Base-by-base conservation (phyloP, 2,797 vertebrate species). In the Pseudomugil tenellus region DNA sequence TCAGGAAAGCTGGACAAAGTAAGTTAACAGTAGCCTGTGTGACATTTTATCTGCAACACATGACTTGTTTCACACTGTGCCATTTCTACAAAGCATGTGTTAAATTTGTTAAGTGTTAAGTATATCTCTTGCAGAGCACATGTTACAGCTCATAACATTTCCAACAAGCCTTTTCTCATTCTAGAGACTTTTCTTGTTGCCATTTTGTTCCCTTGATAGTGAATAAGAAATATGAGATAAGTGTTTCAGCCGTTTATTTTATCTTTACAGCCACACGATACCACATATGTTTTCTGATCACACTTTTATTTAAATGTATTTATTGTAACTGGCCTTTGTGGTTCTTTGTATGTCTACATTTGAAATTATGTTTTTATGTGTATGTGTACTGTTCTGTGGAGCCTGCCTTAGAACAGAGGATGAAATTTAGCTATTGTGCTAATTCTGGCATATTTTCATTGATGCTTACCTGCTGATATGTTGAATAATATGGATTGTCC, bases 1-100 rank as follows among this genome's bases (percentile, higher is more conserved):
- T 84, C 71, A 67, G 79, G 61, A 74, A 79, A 65, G 67, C 74
- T 74, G 67, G 75, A 72, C 67, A 66, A 72, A 52, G 64, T 68
- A 54, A 67, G 52, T 41, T 56, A 63, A 81, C 70, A 49, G 34
- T 35, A 61, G 70, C 70, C 61, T 57, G 54, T 68, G 65, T 80
- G 75, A 51, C 72, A 71, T 79, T 74, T 80, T 51, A 75, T 80
- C 54, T 74, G 78, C 79, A 59, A 76, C 74, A 72, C 67, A 70
- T 71, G 63, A 52, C 79, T 72, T 49, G 11, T 70, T 63, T 73
- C 80, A 72, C 58, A 51, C 58, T 52, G 76, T 58, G 70, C 34
- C 14, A n/a, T 75, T 80, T 75, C 77, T 57, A 55, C 59, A 63
- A 67, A 61, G 25, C n/a, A 59, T 72, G 66, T 63, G 21, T 21